Evolutionary conservation across 2,113 vertebrate genomes (phyloP).

Genomic region (Hipposideros armiger): DNA sequence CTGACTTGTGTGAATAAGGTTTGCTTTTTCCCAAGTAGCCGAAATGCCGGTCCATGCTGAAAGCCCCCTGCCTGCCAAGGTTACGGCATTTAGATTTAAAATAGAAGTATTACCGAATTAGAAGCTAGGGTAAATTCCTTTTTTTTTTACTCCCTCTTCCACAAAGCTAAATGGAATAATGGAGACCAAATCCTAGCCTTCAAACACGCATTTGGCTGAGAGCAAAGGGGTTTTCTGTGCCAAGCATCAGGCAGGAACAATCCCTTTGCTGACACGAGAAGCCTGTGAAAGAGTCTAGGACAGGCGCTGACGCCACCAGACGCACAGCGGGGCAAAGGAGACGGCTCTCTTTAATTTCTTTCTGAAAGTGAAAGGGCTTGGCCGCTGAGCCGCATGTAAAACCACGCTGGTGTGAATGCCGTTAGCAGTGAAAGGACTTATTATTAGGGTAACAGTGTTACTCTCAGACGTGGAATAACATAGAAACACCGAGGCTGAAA

Average conservation of each 20-base stretch:
- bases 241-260: not conserved
- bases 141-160: not conserved
- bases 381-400: accelerated
- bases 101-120: not conserved
- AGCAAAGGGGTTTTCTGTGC: not conserved
- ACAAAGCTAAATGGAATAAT: not conserved
- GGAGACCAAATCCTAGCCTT: not conserved
- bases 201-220: not conserved
- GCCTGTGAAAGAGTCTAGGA: accelerated
- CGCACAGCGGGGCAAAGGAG: accelerated
- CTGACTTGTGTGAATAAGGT: not conserved
- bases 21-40: not conserved
- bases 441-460: accelerated
- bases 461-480: not conserved
- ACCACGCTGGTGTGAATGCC: accelerated
- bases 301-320: not conserved
- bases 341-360: accelerated
- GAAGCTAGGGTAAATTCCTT: not conserved
- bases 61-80: not conserved
- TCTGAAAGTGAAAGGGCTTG: not conserved
- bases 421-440: accelerated
- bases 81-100: not conserved
- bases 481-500: not conserved
- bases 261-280: not conserved
- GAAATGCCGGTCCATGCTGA: accelerated